These are phyloP conservation scores for Nomada goodeniana DNA, from an alignment of 2,888 invertebrate genomes.

Conservation along the genomic window DNA sequence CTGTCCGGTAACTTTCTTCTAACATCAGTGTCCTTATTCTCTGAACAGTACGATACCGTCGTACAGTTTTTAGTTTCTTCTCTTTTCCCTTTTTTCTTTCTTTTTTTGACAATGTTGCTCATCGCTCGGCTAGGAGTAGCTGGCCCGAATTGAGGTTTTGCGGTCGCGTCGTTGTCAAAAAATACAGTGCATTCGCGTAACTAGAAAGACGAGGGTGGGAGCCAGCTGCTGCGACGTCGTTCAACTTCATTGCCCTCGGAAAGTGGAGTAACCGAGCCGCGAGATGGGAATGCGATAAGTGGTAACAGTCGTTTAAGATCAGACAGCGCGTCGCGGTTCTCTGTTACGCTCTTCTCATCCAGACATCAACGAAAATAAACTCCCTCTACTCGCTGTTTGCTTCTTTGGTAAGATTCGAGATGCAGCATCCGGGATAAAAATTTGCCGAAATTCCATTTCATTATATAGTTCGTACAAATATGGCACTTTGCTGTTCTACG, in stretches of 20 bases:
- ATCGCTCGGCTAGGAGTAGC: neutral
- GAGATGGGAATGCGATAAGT: conserved; percentile 55
- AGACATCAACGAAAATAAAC: neutral
- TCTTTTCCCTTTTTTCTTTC: neutral
- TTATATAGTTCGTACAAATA: conserved; percentile 19
- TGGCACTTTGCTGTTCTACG: conserved; percentile 46
- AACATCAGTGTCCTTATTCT: too few relatives aligned
- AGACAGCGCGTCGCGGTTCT: conserved; percentile 43
- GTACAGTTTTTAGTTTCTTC: neutral
- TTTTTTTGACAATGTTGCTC: neutral
- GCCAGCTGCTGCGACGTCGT: conserved; percentile 8
- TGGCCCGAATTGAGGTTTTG: neutral
- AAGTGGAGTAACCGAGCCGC: conserved; percentile 47
- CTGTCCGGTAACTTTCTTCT: neutral
- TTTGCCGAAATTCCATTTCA: conserved; percentile 13
- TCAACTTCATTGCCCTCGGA: conserved; percentile 8
- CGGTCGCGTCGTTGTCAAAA: conserved; percentile 29
- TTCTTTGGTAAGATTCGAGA: neutral
- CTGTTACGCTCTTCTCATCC: neutral
- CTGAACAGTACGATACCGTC: too few relatives aligned
- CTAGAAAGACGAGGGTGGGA: conserved; percentile 5
- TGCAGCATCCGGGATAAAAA: neutral
- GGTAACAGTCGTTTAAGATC: conserved; percentile 49
- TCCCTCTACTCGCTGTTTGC: neutral
- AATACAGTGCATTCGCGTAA: conserved; percentile 20